Evolutionary conservation across 2,797 vertebrate genomes (phyloP).

Genomic region (Miichthys miiuy): DNA sequence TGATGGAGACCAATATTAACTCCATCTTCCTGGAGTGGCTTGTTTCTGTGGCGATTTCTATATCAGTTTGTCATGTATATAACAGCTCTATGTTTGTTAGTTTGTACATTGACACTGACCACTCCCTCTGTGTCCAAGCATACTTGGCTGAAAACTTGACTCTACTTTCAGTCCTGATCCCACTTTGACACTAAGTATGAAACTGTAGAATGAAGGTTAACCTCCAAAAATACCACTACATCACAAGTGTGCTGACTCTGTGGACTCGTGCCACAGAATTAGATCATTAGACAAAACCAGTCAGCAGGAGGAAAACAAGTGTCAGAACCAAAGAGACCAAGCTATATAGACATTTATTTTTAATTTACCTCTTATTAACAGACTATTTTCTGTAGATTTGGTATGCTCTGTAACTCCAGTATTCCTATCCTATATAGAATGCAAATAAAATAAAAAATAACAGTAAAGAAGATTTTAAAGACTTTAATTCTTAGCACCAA

Average conservation of each 20-base stretch:
- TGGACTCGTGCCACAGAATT: neutral
- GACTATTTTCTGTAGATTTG: too few species aligned
- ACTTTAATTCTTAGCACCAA: neutral
- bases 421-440: too few species aligned
- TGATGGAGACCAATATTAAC: neutral
- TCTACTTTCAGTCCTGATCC: neutral
- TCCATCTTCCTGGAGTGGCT: conserved; percentile 10
- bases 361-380: too few species aligned
- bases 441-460: too few species aligned
- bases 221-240: neutral
- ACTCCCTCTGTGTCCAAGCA: neutral
- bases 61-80: neutral
- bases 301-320: neutral
- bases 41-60: neutral
- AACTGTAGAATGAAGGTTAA: conserved; percentile 6
- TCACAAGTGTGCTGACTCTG: neutral
- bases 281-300: conserved; percentile 8
- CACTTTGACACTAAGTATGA: conserved; percentile 1
- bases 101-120: neutral
- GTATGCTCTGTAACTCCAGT: too few species aligned
- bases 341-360: neutral
- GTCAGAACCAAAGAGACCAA: neutral
- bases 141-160: neutral
- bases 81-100: neutral
- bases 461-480: neutral